These are phyloP conservation scores for Hyaena hyaena DNA, from an alignment of 2,113 vertebrate species.

Conservation along the genomic window DNA sequence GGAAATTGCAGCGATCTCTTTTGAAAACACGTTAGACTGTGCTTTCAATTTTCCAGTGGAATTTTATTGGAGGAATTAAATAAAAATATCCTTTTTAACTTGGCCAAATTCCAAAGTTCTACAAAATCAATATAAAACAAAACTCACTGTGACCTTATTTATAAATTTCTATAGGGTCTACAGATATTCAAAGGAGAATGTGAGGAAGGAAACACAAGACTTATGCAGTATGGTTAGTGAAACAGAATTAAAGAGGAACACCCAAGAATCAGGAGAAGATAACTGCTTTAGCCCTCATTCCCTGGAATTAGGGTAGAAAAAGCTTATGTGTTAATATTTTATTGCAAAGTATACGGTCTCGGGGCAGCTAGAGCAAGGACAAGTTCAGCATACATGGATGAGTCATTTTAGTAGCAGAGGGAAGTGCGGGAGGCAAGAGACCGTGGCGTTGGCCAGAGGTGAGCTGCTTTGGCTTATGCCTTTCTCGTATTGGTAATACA, in stretches of 20 bases:
- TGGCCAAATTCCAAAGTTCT: neutral
- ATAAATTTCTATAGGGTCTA: neutral
- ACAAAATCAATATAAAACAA: neutral
- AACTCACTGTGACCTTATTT: neutral
- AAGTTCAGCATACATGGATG: neutral
- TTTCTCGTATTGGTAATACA: neutral
- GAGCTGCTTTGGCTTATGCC: neutral
- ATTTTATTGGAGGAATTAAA: neutral
- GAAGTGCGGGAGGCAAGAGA: neutral
- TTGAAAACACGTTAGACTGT: neutral
- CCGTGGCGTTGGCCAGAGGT: neutral
- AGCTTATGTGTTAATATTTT: neutral
- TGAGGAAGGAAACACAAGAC: neutral
- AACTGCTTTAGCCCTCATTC: neutral
- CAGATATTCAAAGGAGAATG: neutral
- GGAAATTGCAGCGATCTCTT: neutral
- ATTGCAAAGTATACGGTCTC: neutral
- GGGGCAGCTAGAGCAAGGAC: neutral
- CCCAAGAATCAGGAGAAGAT: neutral
- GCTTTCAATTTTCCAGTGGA: neutral
- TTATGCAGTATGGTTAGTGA: neutral
- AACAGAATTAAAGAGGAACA: neutral
- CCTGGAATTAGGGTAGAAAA: neutral
- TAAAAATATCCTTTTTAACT: neutral
- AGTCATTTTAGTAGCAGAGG: neutral